Base-by-base conservation (phyloP, 2,888 invertebrate species). In the Gastracanthus pulcherrimus region DNA sequence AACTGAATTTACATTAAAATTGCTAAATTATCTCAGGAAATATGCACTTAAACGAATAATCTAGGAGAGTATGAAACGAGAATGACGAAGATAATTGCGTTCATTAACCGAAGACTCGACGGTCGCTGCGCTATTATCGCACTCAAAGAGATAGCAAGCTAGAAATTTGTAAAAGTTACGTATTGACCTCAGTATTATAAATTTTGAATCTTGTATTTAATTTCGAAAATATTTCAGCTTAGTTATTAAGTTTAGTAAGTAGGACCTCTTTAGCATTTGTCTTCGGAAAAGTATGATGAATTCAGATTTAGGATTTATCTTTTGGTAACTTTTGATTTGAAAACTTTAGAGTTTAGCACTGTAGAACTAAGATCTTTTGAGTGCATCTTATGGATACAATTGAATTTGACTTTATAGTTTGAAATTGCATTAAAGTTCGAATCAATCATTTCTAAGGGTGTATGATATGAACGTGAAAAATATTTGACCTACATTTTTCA, bases 1-100 rank as follows among this genome's bases (percentile, higher is more conserved):
- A 76, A 76, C 55, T 31, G 23, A 58, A 67, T 76, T 29, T 76
- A 38, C 76, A 67, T 76, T 76, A 67, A 67, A 76, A 76, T 76
- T 67, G 76, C 67, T 41, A 36, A 41, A 76, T 76, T 76, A 76
- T 76, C 76, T 31, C 58, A 11, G 29, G 64, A 76, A 67, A 67
- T 67, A 58, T 48, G 55, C 41, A 69, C 31, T 76, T 34, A 34
- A 60, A 41, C 45, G 67, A 69, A 58, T 38, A 60, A 23, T 31
- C 36, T 0, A 3, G 34, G 16, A 45, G 36, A 29, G n/a, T 11
- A 38, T 16, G 45, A 76, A 69, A 34, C 23, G 26, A 51, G 36
- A 60, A 45, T 60, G 58, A 34, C 41, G 19, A 26, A 60, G 60
- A 69, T 76, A 41, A 69, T 76, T 69, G 7, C 23, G n/a, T 34